Evolutionary conservation across 2,797 vertebrate species (phyloP), one percentile per base, ranked within the genome.

Genomic region (Clamator glandarius): DNA sequence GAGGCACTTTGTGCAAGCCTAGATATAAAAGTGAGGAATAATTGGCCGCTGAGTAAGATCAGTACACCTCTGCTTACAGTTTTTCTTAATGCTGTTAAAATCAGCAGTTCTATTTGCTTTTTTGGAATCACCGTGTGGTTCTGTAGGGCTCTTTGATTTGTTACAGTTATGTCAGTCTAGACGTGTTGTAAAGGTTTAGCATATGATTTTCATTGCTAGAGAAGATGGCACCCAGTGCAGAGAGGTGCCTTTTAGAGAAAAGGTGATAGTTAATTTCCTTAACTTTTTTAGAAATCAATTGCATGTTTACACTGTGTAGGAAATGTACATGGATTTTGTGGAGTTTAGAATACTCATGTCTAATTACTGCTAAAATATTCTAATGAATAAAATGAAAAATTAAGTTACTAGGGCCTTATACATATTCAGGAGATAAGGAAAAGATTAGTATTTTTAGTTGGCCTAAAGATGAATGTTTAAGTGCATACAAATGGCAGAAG

Each of bases 301-400:
- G 21, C 28, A 2, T 67, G 15, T 74, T 90, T 92, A 19, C 35
- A 5, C 2, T 73, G 4, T 5, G 5, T 19, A 64, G 54, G 57
- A 88, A 84, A 76, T 24, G 5, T 41, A 39, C 44, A 8, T 76
- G 35, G 44, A 25, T 92, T 82, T 63, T 90, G 18, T 78, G 61
- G 59, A 33, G 4, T 83, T 89, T 68, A 36, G 88, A 63, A 46
- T 72, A 68, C 64, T 72, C 0, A 0, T 50, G 28, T 17, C 41
- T 84, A 77, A 70, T 87, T 92, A 75, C 35, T 69, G 46, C 61
- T 62, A 66, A 93, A 93, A 70, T 74, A 79, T 21, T 61, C 68
- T 67, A 67, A 68, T 59, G 39, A 89, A 58, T 19, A 68, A 90
- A 74, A 90, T 58, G 12, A 35, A 75, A 87, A 96, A 87, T 74